phyloP scores from a whole-genome alignment of 2,797 vertebrate species.

The Chaenodraco wilsoni region DNA sequence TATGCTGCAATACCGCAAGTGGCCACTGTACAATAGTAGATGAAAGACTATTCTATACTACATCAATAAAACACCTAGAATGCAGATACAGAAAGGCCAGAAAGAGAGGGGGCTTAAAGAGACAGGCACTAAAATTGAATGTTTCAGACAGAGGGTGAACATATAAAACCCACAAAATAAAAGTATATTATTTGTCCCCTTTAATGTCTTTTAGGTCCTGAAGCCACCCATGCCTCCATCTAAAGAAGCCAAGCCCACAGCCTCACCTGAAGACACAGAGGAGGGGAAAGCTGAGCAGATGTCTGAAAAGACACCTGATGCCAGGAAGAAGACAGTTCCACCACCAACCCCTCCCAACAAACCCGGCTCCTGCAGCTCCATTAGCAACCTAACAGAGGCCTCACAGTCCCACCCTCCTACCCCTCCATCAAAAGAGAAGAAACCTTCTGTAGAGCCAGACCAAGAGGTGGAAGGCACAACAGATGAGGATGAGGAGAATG shows the following conservation, averaged over 20 bases:
- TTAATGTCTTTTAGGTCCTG: constrained; percentile 50
- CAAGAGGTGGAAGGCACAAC: constrained; percentile 17
- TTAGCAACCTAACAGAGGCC: constrained; percentile 32
- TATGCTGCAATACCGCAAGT: too few relatives aligned
- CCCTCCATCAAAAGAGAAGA: constrained; percentile 81
- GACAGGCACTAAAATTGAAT: too few relatives aligned
- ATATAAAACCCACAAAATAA: neutral
- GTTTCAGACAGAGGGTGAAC: too few relatives aligned
- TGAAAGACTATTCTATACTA: too few relatives aligned
- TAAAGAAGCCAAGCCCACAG: constrained; percentile 67
- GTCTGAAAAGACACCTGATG: constrained; percentile 49
- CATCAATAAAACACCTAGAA: too few relatives aligned
- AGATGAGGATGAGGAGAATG: constrained; percentile 44
- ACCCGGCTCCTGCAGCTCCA: constrained; percentile 59
- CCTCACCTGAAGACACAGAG: constrained; percentile 26
- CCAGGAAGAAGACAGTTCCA: constrained; percentile 72
- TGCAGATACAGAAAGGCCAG: too few relatives aligned
- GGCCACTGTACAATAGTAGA: too few relatives aligned
- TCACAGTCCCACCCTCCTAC: constrained; percentile 64
- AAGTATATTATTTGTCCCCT: neutral
- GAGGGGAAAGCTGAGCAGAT: constrained; percentile 34
- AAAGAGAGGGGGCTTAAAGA: too few relatives aligned
- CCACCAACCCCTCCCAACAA: constrained; percentile 83
- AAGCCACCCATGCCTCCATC: constrained; percentile 70
- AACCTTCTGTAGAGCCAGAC: constrained; percentile 47